Evolutionary conservation across 2,113 vertebrate species (phyloP).

Genomic region (Sinocyclocheilus anophthalmus): DNA sequence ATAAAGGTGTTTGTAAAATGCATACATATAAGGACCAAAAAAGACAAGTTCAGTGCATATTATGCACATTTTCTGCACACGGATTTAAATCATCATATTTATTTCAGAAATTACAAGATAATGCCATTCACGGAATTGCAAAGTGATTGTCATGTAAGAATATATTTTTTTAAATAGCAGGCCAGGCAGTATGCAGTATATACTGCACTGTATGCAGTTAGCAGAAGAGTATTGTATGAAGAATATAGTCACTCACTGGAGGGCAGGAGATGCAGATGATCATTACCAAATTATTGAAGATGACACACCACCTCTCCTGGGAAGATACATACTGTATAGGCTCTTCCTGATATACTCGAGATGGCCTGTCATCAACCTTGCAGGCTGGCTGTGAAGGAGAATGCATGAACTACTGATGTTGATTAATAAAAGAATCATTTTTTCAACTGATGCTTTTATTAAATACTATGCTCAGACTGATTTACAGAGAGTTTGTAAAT

Average conservation of each 20-base stretch:
- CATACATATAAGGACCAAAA: not conserved
- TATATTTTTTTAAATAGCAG: too few relatives aligned
- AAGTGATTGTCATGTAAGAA: not conserved
- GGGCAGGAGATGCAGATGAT: conserved; percentile 70
- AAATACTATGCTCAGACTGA: not conserved
- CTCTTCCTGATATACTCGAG: conserved; percentile 70
- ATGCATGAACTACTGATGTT: not conserved
- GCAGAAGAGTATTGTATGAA: conserved; percentile 54
- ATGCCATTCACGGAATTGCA: not conserved
- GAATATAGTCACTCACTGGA: conserved; percentile 63
- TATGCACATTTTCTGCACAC: not conserved
- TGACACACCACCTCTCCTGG: conserved; percentile 71
- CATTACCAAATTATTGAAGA: conserved; percentile 81
- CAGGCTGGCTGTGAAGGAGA: conserved; percentile 65
- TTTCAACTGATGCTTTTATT: conserved; percentile 32
- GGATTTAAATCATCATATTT: not conserved
- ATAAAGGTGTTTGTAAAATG: not conserved
- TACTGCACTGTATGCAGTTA: not conserved
- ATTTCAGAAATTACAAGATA: not conserved
- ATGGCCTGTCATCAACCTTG: conserved; percentile 74
- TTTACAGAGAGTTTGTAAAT: not conserved
- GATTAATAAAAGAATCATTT: not conserved
- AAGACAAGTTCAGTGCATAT: not conserved
- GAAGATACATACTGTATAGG: conserved; percentile 70
- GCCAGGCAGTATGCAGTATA: not conserved